Evolutionary conservation across 2,797 vertebrate species (phyloP), one percentile per base, ranked within the genome.

Genomic region (Sebastes minor): DNA sequence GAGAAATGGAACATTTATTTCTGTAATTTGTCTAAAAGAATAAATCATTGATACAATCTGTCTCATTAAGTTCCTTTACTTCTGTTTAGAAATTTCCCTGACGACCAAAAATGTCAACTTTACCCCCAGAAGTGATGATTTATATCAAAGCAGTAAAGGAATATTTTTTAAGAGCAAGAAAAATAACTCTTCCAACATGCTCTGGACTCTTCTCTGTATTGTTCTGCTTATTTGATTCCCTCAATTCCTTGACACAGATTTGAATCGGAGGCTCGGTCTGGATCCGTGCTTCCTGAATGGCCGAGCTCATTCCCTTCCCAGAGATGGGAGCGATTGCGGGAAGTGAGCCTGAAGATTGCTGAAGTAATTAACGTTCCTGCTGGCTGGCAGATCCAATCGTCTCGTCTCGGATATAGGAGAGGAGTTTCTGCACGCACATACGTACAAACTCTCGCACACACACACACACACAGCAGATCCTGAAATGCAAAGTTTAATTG

Each of bases 281-380:
- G 78, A 77, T 82, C 80, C 6, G 75, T 28, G 59, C 74, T 80
- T 87, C 80, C 76, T 82, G 87, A 87, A 90, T 67, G 87, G 83
- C 71, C 75, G 38, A 85, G 72, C 82, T 90, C 86, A 83, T 88
- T 88, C 89, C 86, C 57, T 33, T 74, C 84, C 73, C 66, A 60
- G 81, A 83, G 89, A 92, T 89, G 84, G 81, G 70, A 73, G 71
- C 30, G 91, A 92, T 93, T 91, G 92, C 12, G 82, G 82, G 82
- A 87, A 89, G 75, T 83, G 86, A 91, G 91, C 84, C 89, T 84
- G 89, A 89, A 90, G 92, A 91, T 92, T 93, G 91, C 78, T 18
- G 82, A 91, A 88, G 92, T 93, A 92, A 95, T 95, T 94, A 94
- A 92, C 79, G 86, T 89, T 92, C 76, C 84, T 86, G 84, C 86